Evolutionary conservation across 1,140 invertebrate genomes (phyloP), one percentile per base, ranked within the genome.

Genomic region (Zaprionus ghesquierei): DNA sequence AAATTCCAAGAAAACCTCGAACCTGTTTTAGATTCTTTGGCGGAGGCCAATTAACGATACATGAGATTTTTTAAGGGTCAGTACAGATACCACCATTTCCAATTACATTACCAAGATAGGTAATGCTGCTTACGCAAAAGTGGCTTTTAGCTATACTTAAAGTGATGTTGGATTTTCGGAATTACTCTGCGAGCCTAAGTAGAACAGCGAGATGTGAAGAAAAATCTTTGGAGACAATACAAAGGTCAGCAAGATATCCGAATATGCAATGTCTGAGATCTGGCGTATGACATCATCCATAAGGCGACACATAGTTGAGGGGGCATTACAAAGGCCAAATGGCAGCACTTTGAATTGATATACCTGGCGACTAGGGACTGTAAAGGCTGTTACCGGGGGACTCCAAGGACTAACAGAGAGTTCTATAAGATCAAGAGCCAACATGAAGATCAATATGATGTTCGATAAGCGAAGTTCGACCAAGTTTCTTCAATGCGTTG

Each of bases 361-460:
- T n/a, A n/a, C n/a, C n/a, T 23, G 62, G 13, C 53, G 29, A 2
- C 53, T 38, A 13, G 63, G 38, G 9, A 61, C 58, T 2, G 56
- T 54, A 74, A 93, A 93, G 3, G 92, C 92, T 1, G 93, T 94
- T 29, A 29, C n/a, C n/a, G n/a, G n/a, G n/a, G 27, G 9, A 29
- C 6, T 29, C 27, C 27, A 29, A 29, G 27, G 27, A 29, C 27
- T 29, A 29, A 29, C n/a, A n/a, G n/a, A n/a, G n/a, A n/a, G n/a
- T n/a, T n/a, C n/a, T n/a, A n/a, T n/a, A n/a, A n/a, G n/a, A 29
- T 9, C 27, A 5, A 29, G 27, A 29, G 6, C 0, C 9, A 29
- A 8, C 27, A 29, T 29, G 5, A 9, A 9, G 1, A 29, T 29
- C 27, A 8, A 8, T 1, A 29, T 29, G 27, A 29, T 29, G 6